Evolutionary conservation across 2,797 vertebrate species (phyloP).

Genomic region (Cuniculus paca): DNA sequence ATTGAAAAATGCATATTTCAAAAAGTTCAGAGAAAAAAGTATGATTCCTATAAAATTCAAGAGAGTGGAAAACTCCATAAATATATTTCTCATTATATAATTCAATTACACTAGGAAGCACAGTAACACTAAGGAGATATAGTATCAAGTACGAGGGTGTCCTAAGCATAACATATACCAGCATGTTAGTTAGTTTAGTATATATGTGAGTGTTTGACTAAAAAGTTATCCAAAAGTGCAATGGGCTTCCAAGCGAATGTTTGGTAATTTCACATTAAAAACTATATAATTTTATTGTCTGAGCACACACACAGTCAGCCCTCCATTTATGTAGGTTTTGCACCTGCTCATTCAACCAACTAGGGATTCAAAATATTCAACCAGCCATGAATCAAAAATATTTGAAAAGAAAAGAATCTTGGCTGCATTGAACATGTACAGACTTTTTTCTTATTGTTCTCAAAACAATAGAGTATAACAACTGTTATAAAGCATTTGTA

Average conservation of each 20-base stretch:
- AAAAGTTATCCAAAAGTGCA: slow-evolving; percentile 10
- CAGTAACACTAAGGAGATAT: neutral
- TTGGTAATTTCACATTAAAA: slow-evolving; percentile 48
- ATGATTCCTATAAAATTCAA: neutral
- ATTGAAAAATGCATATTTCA: slow-evolving; percentile 45
- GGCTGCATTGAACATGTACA: neutral
- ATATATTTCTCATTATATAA: slow-evolving; percentile 50
- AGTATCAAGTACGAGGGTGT: neutral
- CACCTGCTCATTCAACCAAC: neutral
- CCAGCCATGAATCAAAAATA: neutral
- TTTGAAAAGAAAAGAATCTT: neutral
- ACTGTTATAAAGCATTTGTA: neutral
- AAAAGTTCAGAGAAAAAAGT: slow-evolving; percentile 41
- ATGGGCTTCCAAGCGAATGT: slow-evolving; percentile 3
- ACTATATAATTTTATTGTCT: neutral
- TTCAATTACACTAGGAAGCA: neutral
- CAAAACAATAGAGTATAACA: neutral
- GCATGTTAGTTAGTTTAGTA: neutral
- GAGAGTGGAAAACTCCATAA: slow-evolving; percentile 32
- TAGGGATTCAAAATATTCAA: neutral
- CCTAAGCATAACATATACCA: neutral
- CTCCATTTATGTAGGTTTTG: neutral
- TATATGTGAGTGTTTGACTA: neutral
- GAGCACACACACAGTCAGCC: neutral
- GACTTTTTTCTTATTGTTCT: neutral